A percentile compares a stretch with the other conserved stretches of the same genome.
phyloP scores from a whole-genome alignment of 2,797 vertebrate genomes.

The Chaunax sp. region DNA sequence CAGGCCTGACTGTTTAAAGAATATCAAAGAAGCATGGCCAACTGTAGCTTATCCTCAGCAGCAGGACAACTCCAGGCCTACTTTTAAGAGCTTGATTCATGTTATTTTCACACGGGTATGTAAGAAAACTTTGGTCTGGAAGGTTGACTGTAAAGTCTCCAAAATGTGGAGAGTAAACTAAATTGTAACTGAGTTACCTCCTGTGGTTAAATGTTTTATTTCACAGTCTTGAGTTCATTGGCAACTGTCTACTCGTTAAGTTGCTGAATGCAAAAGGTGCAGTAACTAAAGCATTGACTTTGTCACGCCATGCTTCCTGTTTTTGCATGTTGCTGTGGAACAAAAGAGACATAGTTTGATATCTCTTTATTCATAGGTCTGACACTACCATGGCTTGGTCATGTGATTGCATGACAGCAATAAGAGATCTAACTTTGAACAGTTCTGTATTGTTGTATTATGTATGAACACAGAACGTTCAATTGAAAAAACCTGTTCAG shows the following conservation, averaged over 20 bases:
- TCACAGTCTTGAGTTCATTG: not conserved
- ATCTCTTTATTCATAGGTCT: conserved; percentile 19
- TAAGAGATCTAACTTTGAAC: conserved; percentile 1
- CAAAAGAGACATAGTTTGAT: not conserved
- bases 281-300: not conserved
- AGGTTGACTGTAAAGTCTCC: not conserved
- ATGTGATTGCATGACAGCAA: too few relatives aligned
- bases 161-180: not conserved
- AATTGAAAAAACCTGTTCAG: too few relatives aligned
- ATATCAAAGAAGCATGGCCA: conserved; percentile 46
- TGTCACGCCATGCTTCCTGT: conserved; percentile 7
- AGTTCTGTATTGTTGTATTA: not conserved
- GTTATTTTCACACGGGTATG: conserved; percentile 38
- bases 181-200: not conserved
- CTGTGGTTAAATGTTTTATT: not conserved
- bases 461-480: too few relatives aligned
- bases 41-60: conserved; percentile 36
- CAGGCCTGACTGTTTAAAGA: conserved; percentile 48
- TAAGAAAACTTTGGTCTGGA: not conserved
- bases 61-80: conserved; percentile 38
- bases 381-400: conserved; percentile 27
- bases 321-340: conserved; percentile 15
- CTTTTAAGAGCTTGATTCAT: conserved; percentile 32
- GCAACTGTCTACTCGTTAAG: not conserved
- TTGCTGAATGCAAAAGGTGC: not conserved